Base-by-base conservation (phyloP, 2,888 invertebrate species). In the Timema cristinae region DNA sequence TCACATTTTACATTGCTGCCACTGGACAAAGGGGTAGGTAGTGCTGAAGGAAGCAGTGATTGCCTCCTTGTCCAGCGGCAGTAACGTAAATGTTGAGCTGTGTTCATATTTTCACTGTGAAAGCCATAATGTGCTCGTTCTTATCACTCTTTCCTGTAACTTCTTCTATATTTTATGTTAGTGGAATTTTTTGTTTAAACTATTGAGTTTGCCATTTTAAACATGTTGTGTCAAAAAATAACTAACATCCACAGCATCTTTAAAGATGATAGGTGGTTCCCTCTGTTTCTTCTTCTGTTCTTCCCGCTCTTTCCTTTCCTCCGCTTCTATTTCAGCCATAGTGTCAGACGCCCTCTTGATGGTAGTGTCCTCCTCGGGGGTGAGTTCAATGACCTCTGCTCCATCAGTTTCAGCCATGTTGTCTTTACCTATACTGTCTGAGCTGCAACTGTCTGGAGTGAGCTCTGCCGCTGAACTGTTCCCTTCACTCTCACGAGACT, bases 241-340 rank as follows among this genome's bases (percentile, higher is more conserved):
- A 85, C 87, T 87, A 80, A 91, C 91, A 80, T 93, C 90, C 76
- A 92, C 83, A 13, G 81, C 76, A 79, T 91, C 91, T 77, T 86
- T 88, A 82, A 88, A 94, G 56, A 93, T 89, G 78, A 94, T 89
- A 61, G 94, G 93, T 68, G 94, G 94, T 80, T 93, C 92, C 70
- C 90, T 85, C 73, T 85, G 85, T 78, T 89, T 88, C 82, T 89
- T 90, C 78, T 88, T 87, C 80, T 88, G 90, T 81, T 93, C 93
- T 74, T 88, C 87, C 72, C 86, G 85, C 80, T 90, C 90, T 61
- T 87, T 88, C 66, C 85, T 85, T 76, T 88, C 86, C 78, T 87
- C 81, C 76, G 87, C 86, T 71, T 79, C 77, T n/a, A 79, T 80
- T 72, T 82, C 83, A 77, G n/a, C 84, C 77, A 83, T 79, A 71